Evolutionary conservation across 1,140 invertebrate species (phyloP).

Genomic region (Solenopsis fugax): DNA sequence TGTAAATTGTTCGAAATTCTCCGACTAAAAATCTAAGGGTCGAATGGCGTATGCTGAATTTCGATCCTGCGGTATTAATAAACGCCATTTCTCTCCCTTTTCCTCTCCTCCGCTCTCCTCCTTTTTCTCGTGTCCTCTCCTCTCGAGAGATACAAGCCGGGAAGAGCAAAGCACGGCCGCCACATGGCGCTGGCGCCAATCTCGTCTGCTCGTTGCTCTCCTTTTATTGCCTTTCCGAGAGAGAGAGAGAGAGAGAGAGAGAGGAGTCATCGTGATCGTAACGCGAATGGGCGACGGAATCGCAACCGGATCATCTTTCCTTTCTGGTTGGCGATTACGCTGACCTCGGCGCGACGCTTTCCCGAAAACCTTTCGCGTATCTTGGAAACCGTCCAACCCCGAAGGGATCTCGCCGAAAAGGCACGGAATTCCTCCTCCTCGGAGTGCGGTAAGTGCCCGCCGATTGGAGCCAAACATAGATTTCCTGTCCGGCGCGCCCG

Average conservation of each 20-base stretch:
- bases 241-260: slow-evolving; percentile 56
- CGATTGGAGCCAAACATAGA: slow-evolving; percentile 43
- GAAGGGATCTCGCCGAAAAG: slow-evolving; percentile 8
- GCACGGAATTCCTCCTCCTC: slow-evolving; percentile 8
- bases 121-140: slow-evolving; percentile 33
- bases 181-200: slow-evolving; percentile 78
- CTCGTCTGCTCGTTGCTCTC: slow-evolving; percentile 65
- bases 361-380: slow-evolving; percentile 43
- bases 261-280: slow-evolving; percentile 43
- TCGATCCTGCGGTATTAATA: slow-evolving; percentile 50
- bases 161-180: slow-evolving; percentile 52
- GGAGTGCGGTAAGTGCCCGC: slow-evolving; percentile 2
- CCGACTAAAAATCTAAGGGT: background rate
- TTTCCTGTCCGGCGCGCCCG: background rate
- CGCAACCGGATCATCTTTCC: slow-evolving; percentile 52
- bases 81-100: slow-evolving; percentile 28
- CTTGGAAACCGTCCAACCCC: slow-evolving; percentile 39
- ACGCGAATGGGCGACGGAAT: background rate
- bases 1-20: background rate
- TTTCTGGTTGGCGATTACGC: slow-evolving; percentile 56
- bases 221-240: slow-evolving; percentile 75
- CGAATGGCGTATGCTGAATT: background rate
- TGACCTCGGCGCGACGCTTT: slow-evolving; percentile 41
- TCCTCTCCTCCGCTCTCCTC: background rate
- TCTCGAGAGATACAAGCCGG: slow-evolving; percentile 55